Conservation (phyloP, 2,113 vertebrate species). For the Orthonyx spaldingii region DNA sequence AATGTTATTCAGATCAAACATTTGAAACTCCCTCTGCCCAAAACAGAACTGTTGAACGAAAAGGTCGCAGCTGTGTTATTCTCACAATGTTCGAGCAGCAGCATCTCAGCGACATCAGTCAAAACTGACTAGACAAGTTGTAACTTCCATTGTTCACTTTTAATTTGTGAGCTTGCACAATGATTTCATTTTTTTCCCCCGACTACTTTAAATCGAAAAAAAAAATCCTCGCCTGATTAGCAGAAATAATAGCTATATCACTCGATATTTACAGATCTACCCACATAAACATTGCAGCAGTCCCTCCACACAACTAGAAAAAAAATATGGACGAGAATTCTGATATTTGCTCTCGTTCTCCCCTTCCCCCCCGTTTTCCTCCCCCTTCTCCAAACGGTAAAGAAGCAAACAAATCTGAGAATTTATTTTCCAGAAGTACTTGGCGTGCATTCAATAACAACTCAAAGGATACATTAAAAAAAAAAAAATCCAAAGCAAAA, state of each 20-base stretch:
- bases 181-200: not conserved
- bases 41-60: conserved; percentile 52
- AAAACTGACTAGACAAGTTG: conserved; percentile 54
- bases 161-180: conserved; percentile 55
- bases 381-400: not conserved
- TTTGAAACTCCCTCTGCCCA: conserved; percentile 48
- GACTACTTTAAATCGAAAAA: not conserved
- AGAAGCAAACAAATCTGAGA: conserved; percentile 38
- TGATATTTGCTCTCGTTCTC: not conserved
- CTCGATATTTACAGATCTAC: not conserved
- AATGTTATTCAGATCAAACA: conserved; percentile 55
- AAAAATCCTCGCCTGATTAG: not conserved
- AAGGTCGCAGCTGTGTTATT: conserved; percentile 55
- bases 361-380: not conserved
- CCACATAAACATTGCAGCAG: not conserved
- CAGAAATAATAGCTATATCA: not conserved
- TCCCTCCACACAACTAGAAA: not conserved
- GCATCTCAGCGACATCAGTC: conserved; percentile 42
- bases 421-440: conserved; percentile 42
- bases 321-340: conserved; percentile 4
- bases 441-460: conserved; percentile 43
- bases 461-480: conserved; percentile 12
- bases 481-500: not conserved
- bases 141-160: conserved; percentile 57
- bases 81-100: conserved; percentile 34